Conservation (phyloP, 2,797 vertebrate genomes). For the Bovichtus variegatus region DNA sequence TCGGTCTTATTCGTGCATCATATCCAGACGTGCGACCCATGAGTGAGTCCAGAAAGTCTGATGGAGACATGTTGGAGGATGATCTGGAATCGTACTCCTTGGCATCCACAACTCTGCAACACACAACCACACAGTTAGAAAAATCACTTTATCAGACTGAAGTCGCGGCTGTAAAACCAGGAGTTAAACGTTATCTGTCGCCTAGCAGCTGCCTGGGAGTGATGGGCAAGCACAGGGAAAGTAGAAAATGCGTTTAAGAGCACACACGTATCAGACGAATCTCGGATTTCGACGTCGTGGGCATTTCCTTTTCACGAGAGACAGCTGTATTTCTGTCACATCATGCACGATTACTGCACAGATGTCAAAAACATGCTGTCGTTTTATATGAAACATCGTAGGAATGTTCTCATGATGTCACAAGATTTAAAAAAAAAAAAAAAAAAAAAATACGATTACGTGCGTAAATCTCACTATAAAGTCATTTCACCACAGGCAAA, state of each 20-base stretch:
- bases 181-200: conserved; percentile 57
- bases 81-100: conserved; percentile 96
- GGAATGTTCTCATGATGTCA: neutral
- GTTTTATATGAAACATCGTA: neutral
- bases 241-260: conserved; percentile 46
- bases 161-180: conserved; percentile 43
- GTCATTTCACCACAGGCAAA: neutral
- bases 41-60: conserved; percentile 99
- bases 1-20: conserved; percentile 97
- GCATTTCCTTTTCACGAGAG: conserved; percentile 8
- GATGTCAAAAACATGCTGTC: conserved; percentile 2
- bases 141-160: conserved; percentile 46
- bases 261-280: conserved; percentile 32
- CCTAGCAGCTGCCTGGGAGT: conserved; percentile 48
- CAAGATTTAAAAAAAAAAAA: neutral
- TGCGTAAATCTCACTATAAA: conserved; percentile 16
- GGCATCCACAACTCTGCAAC: conserved; percentile 90
- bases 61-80: conserved; percentile 94
- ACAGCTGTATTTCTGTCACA: conserved; percentile 4
- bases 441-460: neutral
- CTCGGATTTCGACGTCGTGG: conserved; percentile 41
- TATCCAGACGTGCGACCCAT: conserved; percentile 99
- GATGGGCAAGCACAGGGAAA: conserved; percentile 40
- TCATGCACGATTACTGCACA: conserved; percentile 13
- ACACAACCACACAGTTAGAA: conserved; percentile 28